phyloP scores from a whole-genome alignment of 2,888 invertebrate species.

The Thecophora atra region DNA sequence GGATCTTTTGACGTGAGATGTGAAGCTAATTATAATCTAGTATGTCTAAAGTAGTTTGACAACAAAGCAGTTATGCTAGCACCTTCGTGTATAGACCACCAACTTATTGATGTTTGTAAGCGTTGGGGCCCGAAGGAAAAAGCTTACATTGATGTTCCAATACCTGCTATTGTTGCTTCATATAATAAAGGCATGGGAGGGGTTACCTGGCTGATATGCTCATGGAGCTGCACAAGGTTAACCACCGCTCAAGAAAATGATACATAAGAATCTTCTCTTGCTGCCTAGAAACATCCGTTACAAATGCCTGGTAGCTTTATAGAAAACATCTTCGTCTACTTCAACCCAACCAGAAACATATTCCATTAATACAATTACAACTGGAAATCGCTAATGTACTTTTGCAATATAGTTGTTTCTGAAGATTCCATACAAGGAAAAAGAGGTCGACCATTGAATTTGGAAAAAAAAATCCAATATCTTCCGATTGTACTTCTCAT shows the following conservation, averaged over 20 bases:
- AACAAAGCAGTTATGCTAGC: constrained; percentile 44
- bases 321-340: constrained; percentile 15
- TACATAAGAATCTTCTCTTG: constrained; percentile 40
- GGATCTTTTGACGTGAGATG: constrained; percentile 43
- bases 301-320: constrained; percentile 33
- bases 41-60: constrained; percentile 43
- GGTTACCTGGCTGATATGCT: constrained; percentile 34
- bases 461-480: constrained; percentile 34
- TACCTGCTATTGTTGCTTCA: constrained; percentile 40
- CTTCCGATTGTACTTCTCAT: constrained; percentile 33
- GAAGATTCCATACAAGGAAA: constrained; percentile 39
- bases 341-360: constrained; percentile 8
- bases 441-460: constrained; percentile 40
- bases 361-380: constrained; percentile 34
- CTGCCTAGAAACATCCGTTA: constrained; percentile 34
- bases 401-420: constrained; percentile 40
- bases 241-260: constrained; percentile 41
- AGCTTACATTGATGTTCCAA: constrained; percentile 38
- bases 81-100: constrained; percentile 43
- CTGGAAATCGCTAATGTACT: constrained; percentile 40
- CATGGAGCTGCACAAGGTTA: constrained; percentile 40
- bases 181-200: constrained; percentile 41
- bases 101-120: constrained; percentile 42
- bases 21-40: constrained; percentile 43
- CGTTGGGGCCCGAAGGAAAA: constrained; percentile 44